These are phyloP conservation scores for Leptestheria dahalacensis DNA, from an alignment of 1,140 invertebrate species.

Conservation along the genomic window DNA sequence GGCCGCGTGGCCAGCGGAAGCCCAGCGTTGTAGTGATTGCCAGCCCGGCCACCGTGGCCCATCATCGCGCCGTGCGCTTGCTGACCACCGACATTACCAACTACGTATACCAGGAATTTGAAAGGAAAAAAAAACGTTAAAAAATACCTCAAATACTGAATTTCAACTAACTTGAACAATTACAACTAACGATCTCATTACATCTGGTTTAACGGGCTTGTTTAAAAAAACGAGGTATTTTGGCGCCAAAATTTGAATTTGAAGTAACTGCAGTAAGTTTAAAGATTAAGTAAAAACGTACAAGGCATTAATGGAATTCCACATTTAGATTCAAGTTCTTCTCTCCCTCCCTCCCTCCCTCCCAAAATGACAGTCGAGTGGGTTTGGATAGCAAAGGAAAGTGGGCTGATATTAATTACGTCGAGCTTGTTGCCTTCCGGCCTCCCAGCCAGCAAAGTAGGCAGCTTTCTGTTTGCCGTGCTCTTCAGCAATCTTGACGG, in stretches of 20 bases:
- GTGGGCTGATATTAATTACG: constrained; percentile 6
- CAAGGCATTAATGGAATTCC: neutral
- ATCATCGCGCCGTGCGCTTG: constrained; percentile 5
- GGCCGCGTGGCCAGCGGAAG: constrained; percentile 21
- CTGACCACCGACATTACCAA: constrained; percentile 5
- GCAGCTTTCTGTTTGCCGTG: constrained; percentile 76
- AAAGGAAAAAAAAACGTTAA: constrained; percentile 1
- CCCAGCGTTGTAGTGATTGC: constrained; percentile 17
- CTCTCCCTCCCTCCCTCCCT: too few species aligned
- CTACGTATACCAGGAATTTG: neutral
- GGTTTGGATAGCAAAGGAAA: neutral
- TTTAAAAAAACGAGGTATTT: too few species aligned
- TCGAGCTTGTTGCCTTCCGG: constrained; percentile 25
- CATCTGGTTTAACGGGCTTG: too few species aligned
- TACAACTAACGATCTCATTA: neutral
- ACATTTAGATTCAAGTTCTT: neutral
- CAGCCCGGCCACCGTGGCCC: constrained; percentile 14
- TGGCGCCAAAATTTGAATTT: too few species aligned
- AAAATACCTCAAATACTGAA: neutral
- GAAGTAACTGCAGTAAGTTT: neutral
- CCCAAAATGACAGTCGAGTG: neutral
- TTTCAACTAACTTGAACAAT: neutral
- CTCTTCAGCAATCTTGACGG: constrained; percentile 80
- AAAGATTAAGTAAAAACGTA: neutral
- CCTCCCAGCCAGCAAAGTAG: constrained; percentile 42